Evolutionary conservation across 1,140 invertebrate genomes (phyloP).

Genomic region (Spodoptera frugiperda): DNA sequence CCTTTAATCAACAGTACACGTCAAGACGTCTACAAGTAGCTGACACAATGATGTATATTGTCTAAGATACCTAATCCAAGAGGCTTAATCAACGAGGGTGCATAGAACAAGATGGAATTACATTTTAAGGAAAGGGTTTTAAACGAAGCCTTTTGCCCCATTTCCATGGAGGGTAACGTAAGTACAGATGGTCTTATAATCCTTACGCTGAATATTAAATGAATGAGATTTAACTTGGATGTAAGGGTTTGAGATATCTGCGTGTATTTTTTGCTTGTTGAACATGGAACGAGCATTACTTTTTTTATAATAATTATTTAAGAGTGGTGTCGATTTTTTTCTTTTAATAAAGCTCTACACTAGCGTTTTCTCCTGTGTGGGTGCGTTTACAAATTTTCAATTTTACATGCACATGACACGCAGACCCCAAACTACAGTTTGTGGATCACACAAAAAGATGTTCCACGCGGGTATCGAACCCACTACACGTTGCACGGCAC

Average conservation of each 20-base stretch:
- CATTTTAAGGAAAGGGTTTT: background rate
- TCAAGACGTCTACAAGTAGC: too few species aligned
- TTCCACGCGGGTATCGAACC: too few species aligned
- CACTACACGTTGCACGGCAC: too few species aligned
- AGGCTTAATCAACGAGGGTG: background rate
- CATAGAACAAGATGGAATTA: background rate
- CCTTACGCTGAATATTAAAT: slow-evolving; percentile 30
- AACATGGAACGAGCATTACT: background rate
- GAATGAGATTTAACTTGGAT: slow-evolving; percentile 14
- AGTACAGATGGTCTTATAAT: slow-evolving; percentile 11
- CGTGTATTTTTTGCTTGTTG: background rate
- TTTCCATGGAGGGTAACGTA: slow-evolving; percentile 9
- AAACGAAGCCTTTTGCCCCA: background rate
- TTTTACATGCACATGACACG: too few species aligned
- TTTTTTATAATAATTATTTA: too few species aligned
- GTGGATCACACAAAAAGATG: too few species aligned
- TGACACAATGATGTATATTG: too few species aligned
- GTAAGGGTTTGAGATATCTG: background rate
- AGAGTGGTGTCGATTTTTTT: too few species aligned
- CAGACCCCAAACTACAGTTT: too few species aligned
- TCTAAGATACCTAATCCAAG: background rate
- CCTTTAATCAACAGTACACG: background rate
- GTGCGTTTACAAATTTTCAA: too few species aligned
- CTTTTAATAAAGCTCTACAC: too few species aligned
- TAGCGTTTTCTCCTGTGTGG: too few species aligned